Evolutionary conservation across 2,797 vertebrate genomes (phyloP).

Genomic region (Microctenopoma steveboyesi): DNA sequence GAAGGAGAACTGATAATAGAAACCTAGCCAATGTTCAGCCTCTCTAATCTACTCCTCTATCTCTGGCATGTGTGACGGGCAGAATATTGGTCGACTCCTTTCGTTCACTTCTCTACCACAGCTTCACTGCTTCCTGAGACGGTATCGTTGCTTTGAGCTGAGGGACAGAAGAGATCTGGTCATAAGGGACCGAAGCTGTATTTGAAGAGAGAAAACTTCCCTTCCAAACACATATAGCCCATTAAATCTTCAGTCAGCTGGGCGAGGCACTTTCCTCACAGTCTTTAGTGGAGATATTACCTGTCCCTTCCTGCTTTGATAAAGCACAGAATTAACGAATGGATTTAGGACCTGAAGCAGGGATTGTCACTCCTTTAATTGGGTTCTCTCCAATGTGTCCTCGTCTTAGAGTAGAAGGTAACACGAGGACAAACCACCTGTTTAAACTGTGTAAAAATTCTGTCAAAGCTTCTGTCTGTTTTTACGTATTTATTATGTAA

Average conservation of each 20-base stretch:
- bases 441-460: too few species aligned
- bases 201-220: slow-evolving; percentile 24
- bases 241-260: slow-evolving; percentile 17
- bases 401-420: too few species aligned
- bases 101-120: slow-evolving; percentile 31
- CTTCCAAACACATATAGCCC: background rate
- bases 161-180: slow-evolving; percentile 5
- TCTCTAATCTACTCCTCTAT: slow-evolving; percentile 28
- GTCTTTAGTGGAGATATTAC: slow-evolving; percentile 3
- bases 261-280: slow-evolving; percentile 2
- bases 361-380: background rate
- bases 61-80: background rate
- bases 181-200: slow-evolving; percentile 18
- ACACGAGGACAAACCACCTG: too few species aligned
- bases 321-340: slow-evolving; percentile 1
- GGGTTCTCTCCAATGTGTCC: too few species aligned
- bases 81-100: slow-evolving; percentile 1
- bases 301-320: slow-evolving; percentile 4
- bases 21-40: slow-evolving; percentile 20
- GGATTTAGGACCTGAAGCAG: background rate
- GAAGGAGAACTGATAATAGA: slow-evolving; percentile 46
- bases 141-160: slow-evolving; percentile 21
- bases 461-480: too few species aligned
- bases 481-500: too few species aligned
- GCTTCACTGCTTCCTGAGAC: slow-evolving; percentile 37